These are phyloP conservation scores for Cercocebus atys DNA, from an alignment of 2,113 vertebrate species.

Conservation along the genomic window DNA sequence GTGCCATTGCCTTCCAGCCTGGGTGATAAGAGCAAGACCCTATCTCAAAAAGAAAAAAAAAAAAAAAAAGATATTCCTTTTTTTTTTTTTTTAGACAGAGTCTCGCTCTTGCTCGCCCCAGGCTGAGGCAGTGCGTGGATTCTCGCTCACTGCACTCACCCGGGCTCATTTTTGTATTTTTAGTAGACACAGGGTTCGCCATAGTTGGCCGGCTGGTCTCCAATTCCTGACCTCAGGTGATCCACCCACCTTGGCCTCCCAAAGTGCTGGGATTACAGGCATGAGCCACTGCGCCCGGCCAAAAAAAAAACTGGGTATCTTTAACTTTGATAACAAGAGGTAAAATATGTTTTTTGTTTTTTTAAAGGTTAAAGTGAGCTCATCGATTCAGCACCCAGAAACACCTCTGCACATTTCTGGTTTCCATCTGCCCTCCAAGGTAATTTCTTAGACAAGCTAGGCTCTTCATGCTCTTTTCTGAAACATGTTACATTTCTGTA, in stretches of 20 bases:
- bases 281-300: fast-evolving
- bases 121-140: too few relatives aligned
- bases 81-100: background rate
- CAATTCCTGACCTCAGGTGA: too few relatives aligned
- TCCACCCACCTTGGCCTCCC: too few relatives aligned
- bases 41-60: background rate
- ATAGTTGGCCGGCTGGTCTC: too few relatives aligned
- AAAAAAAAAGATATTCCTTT: too few relatives aligned
- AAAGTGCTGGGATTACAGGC: too few relatives aligned
- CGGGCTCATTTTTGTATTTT: too few relatives aligned
- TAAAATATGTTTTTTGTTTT: background rate
- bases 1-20: background rate
- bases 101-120: too few relatives aligned
- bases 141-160: too few relatives aligned
- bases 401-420: constrained; percentile 90
- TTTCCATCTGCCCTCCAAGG: constrained; percentile 94
- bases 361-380: constrained; percentile 88
- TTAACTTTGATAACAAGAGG: too few relatives aligned
- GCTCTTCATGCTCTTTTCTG: background rate
- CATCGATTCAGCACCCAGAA: constrained; percentile 91
- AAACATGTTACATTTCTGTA: background rate
- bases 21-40: background rate
- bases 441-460: constrained; percentile 58
- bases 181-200: too few relatives aligned
- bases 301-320: too few relatives aligned